A percentile compares a stretch with the other conserved stretches of the same genome.
These are phyloP conservation scores for Fundulus diaphanus DNA, from an alignment of 2,797 vertebrate genomes.

Conservation along the genomic window DNA sequence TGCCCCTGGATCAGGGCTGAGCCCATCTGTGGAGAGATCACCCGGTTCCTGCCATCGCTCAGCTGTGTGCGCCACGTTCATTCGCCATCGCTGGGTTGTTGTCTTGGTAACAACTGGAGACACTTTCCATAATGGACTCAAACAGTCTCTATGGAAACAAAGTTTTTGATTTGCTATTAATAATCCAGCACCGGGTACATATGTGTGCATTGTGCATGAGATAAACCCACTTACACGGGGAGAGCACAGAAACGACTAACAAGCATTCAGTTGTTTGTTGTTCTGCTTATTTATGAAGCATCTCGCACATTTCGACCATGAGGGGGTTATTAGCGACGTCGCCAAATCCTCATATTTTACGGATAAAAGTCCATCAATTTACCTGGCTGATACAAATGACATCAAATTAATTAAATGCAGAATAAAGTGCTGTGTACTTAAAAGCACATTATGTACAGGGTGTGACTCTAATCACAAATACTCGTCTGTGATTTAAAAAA, in stretches of 20 bases:
- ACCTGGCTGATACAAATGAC: background rate
- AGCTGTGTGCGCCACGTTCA: slow-evolving; percentile 70
- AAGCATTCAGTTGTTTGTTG: slow-evolving; percentile 12
- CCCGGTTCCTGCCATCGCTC: slow-evolving; percentile 69
- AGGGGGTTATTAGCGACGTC: background rate
- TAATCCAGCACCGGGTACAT: slow-evolving; percentile 75
- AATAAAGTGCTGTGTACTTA: slow-evolving; percentile 3
- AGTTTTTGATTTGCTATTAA: slow-evolving; percentile 88
- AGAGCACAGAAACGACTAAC: slow-evolving; percentile 14
- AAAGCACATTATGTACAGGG: background rate
- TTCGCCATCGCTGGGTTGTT: slow-evolving; percentile 83
- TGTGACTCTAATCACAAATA: background rate
- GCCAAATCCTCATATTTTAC: background rate
- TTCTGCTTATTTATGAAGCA: background rate
- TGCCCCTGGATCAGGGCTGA: slow-evolving; percentile 45
- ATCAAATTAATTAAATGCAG: background rate
- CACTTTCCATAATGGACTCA: slow-evolving; percentile 86
- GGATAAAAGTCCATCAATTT: background rate
- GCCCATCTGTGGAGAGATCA: slow-evolving; percentile 74
- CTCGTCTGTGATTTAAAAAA: background rate
- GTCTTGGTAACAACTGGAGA: slow-evolving; percentile 86
- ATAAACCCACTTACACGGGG: slow-evolving; percentile 42
- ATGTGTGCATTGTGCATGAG: slow-evolving; percentile 62
- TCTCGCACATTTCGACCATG: slow-evolving; percentile 18
- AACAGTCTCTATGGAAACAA: slow-evolving; percentile 88